Percentiles rank a stretch among this genome's conserved stretches.
phyloP scores from a whole-genome alignment of 2,113 vertebrate genomes.

The Microcebus griseorufus region DNA sequence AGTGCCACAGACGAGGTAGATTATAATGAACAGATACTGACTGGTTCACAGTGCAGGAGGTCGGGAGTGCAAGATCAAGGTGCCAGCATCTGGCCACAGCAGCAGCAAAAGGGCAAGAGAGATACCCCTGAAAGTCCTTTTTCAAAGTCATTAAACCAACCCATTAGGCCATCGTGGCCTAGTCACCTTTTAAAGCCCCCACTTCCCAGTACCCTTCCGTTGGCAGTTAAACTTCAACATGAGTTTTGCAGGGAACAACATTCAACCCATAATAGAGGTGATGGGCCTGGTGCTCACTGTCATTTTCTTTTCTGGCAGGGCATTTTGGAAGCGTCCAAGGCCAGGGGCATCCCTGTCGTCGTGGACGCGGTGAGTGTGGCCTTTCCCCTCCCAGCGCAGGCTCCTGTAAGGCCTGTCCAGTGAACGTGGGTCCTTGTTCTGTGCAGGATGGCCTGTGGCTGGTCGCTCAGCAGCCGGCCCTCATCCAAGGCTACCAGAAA shows the following conservation, averaged over 20 bases:
- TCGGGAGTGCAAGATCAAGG: not conserved
- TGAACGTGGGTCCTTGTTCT: conserved; percentile 58
- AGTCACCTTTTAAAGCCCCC: not conserved
- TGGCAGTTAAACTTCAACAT: not conserved
- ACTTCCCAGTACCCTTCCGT: not conserved
- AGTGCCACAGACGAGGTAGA: not conserved
- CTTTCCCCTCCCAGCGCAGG: not conserved
- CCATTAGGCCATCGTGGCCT: not conserved
- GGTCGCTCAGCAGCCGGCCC: conserved; percentile 91
- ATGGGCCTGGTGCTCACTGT: not conserved
- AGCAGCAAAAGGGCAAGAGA: not conserved
- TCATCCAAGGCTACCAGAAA: conserved; percentile 94
- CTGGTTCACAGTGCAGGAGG: not conserved
- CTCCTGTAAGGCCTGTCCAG: not conserved
- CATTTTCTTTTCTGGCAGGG: conserved; percentile 84
- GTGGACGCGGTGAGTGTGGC: conserved; percentile 95
- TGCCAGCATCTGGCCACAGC: not conserved
- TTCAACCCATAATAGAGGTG: too few species aligned
- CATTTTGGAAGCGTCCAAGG: conserved; percentile 93
- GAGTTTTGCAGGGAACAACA: not conserved
- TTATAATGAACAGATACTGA: not conserved
- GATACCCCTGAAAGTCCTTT: not conserved
- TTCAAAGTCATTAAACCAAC: not conserved
- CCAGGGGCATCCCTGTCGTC: conserved; percentile 92
- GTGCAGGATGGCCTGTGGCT: conserved; percentile 97